Evolutionary conservation across 2,888 invertebrate species (phyloP).

Genomic region (Ditylenchus weischeri): DNA sequence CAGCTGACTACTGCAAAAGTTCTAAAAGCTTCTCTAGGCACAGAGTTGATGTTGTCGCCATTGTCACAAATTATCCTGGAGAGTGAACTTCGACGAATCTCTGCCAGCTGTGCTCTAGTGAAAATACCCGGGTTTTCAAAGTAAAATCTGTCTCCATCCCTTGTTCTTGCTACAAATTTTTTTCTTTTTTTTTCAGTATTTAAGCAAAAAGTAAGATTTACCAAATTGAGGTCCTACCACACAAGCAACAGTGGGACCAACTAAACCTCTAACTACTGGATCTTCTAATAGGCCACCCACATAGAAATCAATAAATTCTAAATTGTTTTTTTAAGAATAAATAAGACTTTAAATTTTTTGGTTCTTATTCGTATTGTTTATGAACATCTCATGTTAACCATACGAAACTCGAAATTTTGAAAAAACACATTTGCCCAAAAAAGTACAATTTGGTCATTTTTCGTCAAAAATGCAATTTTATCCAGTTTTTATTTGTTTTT

Average conservation of each 20-base stretch:
- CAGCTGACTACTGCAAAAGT: slow-evolving; percentile 51
- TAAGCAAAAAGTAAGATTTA: background rate
- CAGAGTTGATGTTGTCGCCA: slow-evolving; percentile 68
- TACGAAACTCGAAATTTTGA: too few relatives aligned
- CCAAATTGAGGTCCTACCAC: slow-evolving; percentile 63
- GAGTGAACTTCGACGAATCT: slow-evolving; percentile 79
- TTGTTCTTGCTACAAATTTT: background rate
- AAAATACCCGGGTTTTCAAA: slow-evolving; percentile 61
- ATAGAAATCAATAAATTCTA: slow-evolving; percentile 60
- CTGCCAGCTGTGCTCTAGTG: slow-evolving; percentile 68
- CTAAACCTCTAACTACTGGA: slow-evolving; percentile 61
- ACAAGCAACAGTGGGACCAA: slow-evolving; percentile 63
- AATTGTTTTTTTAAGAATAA: background rate
- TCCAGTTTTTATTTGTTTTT: too few relatives aligned
- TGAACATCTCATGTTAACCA: too few relatives aligned
- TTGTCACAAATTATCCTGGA: slow-evolving; percentile 85
- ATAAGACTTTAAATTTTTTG: too few relatives aligned
- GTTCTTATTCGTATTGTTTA: too few relatives aligned
- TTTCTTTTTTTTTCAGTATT: background rate
- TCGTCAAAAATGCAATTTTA: too few relatives aligned
- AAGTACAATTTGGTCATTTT: too few relatives aligned
- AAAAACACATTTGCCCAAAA: too few relatives aligned
- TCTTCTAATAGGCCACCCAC: slow-evolving; percentile 63
- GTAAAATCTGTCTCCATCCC: slow-evolving; percentile 60
- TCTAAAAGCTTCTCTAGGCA: slow-evolving; percentile 56